Conservation (phyloP, 92 coral and sea anemone species). For the Siderastrea radians region DNA sequence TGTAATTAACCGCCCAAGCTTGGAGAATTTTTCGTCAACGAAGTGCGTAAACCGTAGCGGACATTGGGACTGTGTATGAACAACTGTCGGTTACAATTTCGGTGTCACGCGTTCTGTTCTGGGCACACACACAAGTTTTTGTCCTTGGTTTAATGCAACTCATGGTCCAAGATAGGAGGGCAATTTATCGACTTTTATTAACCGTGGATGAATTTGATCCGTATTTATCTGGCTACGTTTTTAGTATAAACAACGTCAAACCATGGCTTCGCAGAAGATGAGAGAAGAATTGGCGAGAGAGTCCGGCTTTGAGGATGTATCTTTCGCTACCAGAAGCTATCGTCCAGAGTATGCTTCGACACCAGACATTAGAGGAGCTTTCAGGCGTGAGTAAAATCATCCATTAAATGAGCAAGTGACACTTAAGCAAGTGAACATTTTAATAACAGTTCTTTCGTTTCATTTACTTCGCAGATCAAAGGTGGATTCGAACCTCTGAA, state of each 20-base stretch:
- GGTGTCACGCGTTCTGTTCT: conserved; percentile 33
- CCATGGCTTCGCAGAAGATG: conserved; percentile 45
- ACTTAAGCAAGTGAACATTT: conserved; percentile 4
- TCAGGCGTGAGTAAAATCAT: conserved; percentile 72
- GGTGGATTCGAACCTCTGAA: conserved; percentile 78
- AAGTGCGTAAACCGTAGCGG: background rate
- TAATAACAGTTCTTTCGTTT: conserved; percentile 9
- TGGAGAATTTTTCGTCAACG: conserved; percentile 10
- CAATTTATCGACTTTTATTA: conserved; percentile 3
- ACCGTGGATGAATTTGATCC: conserved; percentile 30
- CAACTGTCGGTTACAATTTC: background rate
- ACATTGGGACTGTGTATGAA: background rate
- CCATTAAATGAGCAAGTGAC: background rate
- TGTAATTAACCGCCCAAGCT: conserved; percentile 24
- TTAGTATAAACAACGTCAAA: conserved; percentile 17
- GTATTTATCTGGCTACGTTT: conserved; percentile 20
- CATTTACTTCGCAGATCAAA: conserved; percentile 50
- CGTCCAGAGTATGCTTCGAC: conserved; percentile 90
- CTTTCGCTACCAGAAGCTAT: conserved; percentile 91
- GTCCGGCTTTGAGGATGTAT: conserved; percentile 86
- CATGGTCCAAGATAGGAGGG: conserved; percentile 14
- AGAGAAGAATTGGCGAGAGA: conserved; percentile 39
- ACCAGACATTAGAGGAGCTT: conserved; percentile 67
- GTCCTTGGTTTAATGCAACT: background rate
- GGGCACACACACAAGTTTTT: background rate